Percentiles rank a stretch among this genome's conserved stretches.
Evolutionary conservation across 2,113 vertebrate species (phyloP).

Genomic region (Ranitomeya variabilis): DNA sequence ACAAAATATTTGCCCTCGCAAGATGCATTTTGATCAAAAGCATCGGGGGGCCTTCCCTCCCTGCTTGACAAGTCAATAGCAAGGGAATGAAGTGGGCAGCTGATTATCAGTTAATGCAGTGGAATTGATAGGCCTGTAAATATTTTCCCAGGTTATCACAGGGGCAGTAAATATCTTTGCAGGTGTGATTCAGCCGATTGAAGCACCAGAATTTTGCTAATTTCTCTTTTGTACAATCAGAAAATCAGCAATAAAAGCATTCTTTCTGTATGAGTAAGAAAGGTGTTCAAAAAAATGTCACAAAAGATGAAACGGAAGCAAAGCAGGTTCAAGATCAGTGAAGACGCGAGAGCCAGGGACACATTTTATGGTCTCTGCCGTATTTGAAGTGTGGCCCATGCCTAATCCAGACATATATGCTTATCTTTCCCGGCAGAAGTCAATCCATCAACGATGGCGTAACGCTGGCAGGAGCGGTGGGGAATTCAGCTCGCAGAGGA

Average conservation of each 20-base stretch:
- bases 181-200: conserved; percentile 64
- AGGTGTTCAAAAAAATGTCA: conserved; percentile 45
- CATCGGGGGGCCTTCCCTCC: background rate
- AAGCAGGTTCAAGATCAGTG: conserved; percentile 62
- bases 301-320: conserved; percentile 57
- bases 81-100: conserved; percentile 50
- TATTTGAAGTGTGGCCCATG: conserved; percentile 59
- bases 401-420: conserved; percentile 57
- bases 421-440: conserved; percentile 64
- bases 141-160: conserved; percentile 66
- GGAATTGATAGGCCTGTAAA: conserved; percentile 63
- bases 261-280: conserved; percentile 51
- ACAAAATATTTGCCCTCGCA: conserved; percentile 26
- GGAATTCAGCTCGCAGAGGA: conserved; percentile 44
- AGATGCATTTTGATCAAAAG: conserved; percentile 5
- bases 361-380: conserved; percentile 50
- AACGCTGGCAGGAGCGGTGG: conserved; percentile 56
- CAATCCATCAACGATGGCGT: conserved; percentile 67
- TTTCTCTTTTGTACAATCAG: conserved; percentile 56
- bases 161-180: conserved; percentile 64
- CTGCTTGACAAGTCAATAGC: conserved; percentile 58
- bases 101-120: conserved; percentile 60
- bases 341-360: conserved; percentile 37
- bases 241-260: conserved; percentile 57
- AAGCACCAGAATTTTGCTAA: conserved; percentile 61